Evolutionary conservation across 2,888 invertebrate species (phyloP).

Genomic region (Sarcophaga carnaria): DNA sequence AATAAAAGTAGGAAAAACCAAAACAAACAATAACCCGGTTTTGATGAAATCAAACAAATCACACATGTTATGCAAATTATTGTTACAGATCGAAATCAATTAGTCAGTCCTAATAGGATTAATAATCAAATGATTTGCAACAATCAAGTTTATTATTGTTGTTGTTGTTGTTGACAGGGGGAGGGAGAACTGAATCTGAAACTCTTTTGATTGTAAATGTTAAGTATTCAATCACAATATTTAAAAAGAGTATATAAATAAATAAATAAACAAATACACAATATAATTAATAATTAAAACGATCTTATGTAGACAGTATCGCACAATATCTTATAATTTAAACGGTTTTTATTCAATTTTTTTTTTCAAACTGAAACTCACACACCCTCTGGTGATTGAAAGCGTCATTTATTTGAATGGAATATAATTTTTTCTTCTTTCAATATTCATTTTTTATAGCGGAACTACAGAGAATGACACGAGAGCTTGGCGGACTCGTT

Average conservation of each 20-base stretch:
- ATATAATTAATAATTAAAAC: slow-evolving; percentile 45
- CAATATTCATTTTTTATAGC: slow-evolving; percentile 38
- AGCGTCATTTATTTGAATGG: slow-evolving; percentile 28
- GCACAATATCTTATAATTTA: slow-evolving; percentile 8
- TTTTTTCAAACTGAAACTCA: slow-evolving; percentile 34
- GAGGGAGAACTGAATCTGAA: not conserved
- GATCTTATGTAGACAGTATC: slow-evolving; percentile 24
- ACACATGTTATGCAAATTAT: not conserved
- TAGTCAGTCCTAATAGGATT: slow-evolving; percentile 19
- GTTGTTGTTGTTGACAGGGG: no score
- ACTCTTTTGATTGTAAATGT: slow-evolving; percentile 6
- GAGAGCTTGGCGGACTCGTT: not conserved
- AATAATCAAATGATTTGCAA: slow-evolving; percentile 5
- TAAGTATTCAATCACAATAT: slow-evolving; percentile 36
- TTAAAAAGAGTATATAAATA: slow-evolving; percentile 24
- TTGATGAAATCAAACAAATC: not conserved
- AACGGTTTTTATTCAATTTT: not conserved
- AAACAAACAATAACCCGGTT: no score
- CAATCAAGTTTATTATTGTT: not conserved
- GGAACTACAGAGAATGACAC: slow-evolving; percentile 50
- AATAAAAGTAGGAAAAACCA: no score
- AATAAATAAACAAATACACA: not conserved
- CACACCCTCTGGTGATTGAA: slow-evolving; percentile 46
- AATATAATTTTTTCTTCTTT: slow-evolving; percentile 11
- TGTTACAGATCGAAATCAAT: not conserved